Base-by-base conservation (phyloP, 2,113 vertebrate genomes). In the Tilapia sparmanii region DNA sequence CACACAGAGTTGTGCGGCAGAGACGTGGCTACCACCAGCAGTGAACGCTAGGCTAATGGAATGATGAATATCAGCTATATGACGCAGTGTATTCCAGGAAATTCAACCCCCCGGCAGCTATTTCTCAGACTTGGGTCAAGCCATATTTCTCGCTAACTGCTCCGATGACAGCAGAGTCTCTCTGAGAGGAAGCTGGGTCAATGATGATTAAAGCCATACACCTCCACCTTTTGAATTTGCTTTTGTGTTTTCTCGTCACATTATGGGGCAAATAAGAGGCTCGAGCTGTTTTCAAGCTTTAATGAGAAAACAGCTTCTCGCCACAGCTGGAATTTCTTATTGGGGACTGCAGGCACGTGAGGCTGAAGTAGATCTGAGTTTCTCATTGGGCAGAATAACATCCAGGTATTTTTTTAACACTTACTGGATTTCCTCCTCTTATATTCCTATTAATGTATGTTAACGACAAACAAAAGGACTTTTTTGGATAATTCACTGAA, bases 61-160 rank as follows among this genome's bases (percentile, higher is more conserved):
- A 91, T 92, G 93, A 92, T 89, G 83, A 89, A 94, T 91, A 90
- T 85, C 68, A 71, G 88, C 78, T 1, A 10, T 50, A 71, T 76
- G 88, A 84, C 84, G 61, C 89, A 59, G 89, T 29, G 86, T 83
- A 40, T 93, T 93, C 92, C 94, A 91, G 92, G 92, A 95, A 94
- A 90, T 13, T 80, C 85, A 50, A 16, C 85, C 91, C 93, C 89
- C 33, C 80, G 26, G 85, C 89, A 80, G 86, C 78, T 73, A 66
- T 83, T 87, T 92, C 90, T 82, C 83, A 22, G 85, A 57, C 80
- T 13, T 38, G 57, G 78, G 86, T 68, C 76, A 4, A 7, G 88
- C 83, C 86, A 85, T 92, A 89, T 87, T 91, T 94, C 93, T 94
- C 42, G 1, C 79, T 83, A 87, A 91, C 90, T 83, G 87, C 90